Evolutionary conservation across 1,140 invertebrate genomes (phyloP).

Genomic region (Kradibia gibbosae): DNA sequence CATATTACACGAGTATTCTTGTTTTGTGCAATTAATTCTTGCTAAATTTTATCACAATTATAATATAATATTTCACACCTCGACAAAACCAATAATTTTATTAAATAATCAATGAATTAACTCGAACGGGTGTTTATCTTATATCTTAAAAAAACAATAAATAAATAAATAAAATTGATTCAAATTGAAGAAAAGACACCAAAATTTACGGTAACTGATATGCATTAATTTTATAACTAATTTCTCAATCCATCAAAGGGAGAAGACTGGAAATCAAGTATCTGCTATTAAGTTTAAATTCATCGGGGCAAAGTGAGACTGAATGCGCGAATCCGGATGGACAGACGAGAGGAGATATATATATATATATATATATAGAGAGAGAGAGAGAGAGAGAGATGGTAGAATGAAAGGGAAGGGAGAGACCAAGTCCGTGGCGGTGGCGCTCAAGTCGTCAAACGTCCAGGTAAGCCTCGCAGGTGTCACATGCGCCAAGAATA

Average conservation of each 20-base stretch:
- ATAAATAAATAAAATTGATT: background rate
- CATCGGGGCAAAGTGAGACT: background rate
- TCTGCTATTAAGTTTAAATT: background rate
- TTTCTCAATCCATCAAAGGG: background rate
- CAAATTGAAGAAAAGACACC: background rate
- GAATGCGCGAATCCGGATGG: background rate
- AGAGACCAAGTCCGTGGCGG: background rate
- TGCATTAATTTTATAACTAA: background rate
- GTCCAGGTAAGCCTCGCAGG: background rate
- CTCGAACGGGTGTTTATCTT: background rate
- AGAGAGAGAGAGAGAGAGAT: no score
- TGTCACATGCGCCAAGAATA: background rate
- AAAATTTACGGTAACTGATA: background rate
- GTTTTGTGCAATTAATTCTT: conserved; percentile 1
- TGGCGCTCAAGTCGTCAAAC: background rate
- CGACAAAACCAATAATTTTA: background rate
- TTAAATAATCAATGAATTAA: background rate
- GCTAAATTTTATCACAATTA: background rate
- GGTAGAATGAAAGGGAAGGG: no score
- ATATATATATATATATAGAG: no score
- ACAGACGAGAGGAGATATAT: no score
- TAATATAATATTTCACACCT: background rate
- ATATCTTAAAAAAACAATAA: background rate
- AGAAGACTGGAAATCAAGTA: background rate
- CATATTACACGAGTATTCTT: conserved; percentile 9